Percentiles rank a stretch among this genome's conserved stretches.
phyloP scores from a whole-genome alignment of 2,797 vertebrate species.

The Centroberyx gerrardi region DNA sequence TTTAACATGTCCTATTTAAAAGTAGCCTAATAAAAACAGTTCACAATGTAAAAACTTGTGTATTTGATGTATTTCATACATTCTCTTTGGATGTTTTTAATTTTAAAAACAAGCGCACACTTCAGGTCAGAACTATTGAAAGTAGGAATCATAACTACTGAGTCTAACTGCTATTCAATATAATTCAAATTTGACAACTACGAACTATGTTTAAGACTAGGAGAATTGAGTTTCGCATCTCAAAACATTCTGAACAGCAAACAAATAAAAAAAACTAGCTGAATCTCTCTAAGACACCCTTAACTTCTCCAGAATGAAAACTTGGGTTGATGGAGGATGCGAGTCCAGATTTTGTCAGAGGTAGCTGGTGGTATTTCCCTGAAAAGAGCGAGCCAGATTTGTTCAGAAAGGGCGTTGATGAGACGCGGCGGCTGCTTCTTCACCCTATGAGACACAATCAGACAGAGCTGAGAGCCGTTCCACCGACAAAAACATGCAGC shows the following conservation, averaged over 20 bases:
- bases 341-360: background rate
- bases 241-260: background rate
- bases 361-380: slow-evolving; percentile 11
- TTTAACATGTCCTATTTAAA: background rate
- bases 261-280: background rate
- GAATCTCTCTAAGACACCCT: too few relatives aligned
- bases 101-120: too few relatives aligned
- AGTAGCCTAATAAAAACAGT: background rate
- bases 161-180: background rate
- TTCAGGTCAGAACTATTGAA: too few relatives aligned
- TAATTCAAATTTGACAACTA: background rate
- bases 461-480: slow-evolving; percentile 3
- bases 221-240: slow-evolving; percentile 10
- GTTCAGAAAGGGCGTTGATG: slow-evolving; percentile 5
- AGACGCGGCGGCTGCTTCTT: slow-evolving; percentile 4
- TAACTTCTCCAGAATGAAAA: too few relatives aligned
- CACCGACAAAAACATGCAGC: slow-evolving; percentile 1
- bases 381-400: slow-evolving; percentile 11
- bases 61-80: background rate
- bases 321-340: background rate
- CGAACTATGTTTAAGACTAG: background rate
- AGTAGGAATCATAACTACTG: background rate
- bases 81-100: too few relatives aligned
- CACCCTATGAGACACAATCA: slow-evolving; percentile 17
- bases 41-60: background rate